Evolutionary conservation across 35 echinoderm and acorn worm species (phyloP), one percentile per base, ranked within the genome.

Genomic region (Hemicentrotus pulcherrimus): DNA sequence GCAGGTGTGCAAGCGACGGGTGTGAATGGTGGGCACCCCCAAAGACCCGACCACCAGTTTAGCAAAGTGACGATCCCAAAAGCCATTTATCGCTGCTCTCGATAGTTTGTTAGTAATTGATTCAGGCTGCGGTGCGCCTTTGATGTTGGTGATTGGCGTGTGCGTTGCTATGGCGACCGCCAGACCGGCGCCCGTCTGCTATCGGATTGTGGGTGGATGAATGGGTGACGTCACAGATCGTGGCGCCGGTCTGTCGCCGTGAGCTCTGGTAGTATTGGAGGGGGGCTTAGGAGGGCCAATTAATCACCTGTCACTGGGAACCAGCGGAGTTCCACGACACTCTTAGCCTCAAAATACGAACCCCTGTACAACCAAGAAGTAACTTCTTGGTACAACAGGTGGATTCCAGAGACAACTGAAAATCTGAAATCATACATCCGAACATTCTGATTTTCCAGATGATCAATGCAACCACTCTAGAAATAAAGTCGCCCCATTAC

Each of bases 71-170:
- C 91, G 91, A 93, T 93, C 91, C 91, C 91, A 93, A 93, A 93
- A 93, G 91, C 91, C 91, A 47, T 93, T 93, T 93, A 93, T 93
- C 91, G 91, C 22, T 58, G n/a, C 48, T 93, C 91, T 93, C 91
- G 48, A 58, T 93, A 47, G 91, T 93, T 93, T 93, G 91, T 93
- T 93, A 93, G 91, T 93, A 93, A 93, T 93, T 93, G 91, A 93
- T 93, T 93, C 91, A 93, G 91, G 91, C 91, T 58, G 91, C 91
- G 91, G 91, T 0, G 22, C 12, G 91, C 91, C 91, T 93, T 93
- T 93, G 91, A 93, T 28, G 48, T 58, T 47, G 24, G 45, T 93
- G 91, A 93, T 93, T 93, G 91, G 91, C 91, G 91, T 93, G 46
- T 93, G 46, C 24, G 91, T 93, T 93, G 14, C 91, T 33, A 93